Evolutionary conservation across 64 coral and sea anemone genomes (phyloP).

Genomic region (Pocillopora verrucosa): DNA sequence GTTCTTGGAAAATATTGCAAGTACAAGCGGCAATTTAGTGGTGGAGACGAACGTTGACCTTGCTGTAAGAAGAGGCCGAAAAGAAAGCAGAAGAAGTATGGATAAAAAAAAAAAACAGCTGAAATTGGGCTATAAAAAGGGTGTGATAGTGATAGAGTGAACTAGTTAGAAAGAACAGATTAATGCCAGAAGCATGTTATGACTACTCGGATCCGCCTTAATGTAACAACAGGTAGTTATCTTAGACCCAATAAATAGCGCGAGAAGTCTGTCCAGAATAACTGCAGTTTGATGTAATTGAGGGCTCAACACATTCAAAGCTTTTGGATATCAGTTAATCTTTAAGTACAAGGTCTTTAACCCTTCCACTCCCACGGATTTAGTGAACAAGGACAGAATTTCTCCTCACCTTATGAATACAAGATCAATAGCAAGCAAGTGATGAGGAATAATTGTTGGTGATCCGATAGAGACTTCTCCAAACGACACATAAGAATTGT

Average conservation of each 20-base stretch:
- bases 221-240: neutral
- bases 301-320: too few relatives aligned
- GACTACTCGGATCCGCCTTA: neutral
- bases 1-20: neutral
- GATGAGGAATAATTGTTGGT: too few relatives aligned
- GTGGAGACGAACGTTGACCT: neutral
- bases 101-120: neutral
- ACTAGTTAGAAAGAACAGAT: too few relatives aligned
- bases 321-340: too few relatives aligned
- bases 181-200: neutral
- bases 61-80: neutral
- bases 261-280: constrained; percentile 7
- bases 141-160: too few relatives aligned
- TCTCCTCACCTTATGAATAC: too few relatives aligned
- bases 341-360: too few relatives aligned
- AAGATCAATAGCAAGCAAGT: too few relatives aligned
- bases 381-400: too few relatives aligned
- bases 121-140: neutral
- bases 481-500: too few relatives aligned
- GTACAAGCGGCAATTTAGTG: neutral
- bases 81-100: neutral
- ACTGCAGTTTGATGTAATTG: neutral
- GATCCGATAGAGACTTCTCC: too few relatives aligned
- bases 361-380: too few relatives aligned
- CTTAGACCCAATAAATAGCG: neutral